Base-by-base conservation (phyloP, 2,113 vertebrate genomes). In the Phalacrocorax carbo region DNA sequence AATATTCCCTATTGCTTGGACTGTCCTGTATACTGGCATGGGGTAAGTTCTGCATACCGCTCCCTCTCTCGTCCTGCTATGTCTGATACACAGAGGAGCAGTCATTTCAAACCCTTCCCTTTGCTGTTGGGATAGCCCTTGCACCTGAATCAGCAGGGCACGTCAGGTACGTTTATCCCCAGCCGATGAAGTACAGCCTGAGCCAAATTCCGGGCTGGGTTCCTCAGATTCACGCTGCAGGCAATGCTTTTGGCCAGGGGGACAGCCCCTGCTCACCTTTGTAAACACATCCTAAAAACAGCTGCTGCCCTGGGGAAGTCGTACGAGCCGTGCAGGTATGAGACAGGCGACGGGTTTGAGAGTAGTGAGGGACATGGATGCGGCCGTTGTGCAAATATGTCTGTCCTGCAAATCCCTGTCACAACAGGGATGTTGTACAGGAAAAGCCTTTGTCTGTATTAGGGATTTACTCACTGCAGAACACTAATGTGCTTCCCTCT, bases 1-100 rank as follows among this genome's bases (percentile, higher is more conserved):
- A 48, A 90, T 97, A 15, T 98, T 99, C 92, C 88, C 98, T 11
- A 49, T 99, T 11, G 98, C 98, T 40, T 99, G 99, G 99, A 98
- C 98, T 1, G 48, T 97, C 66, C 96, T 99, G 66, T 99, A 99
- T 96, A 99, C 98, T 9, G 96, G 98, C 81, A 98, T 99, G 97
- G 99, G 99, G 99, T 99, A 84, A 98, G 98, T 93, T 23, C 75
- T 11, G 46, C 2, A 4, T 27, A 3, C 6, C 1, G 2, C 52
- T 64, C 48, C 64, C 66, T 13, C 54, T 21, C 66, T 46, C 1
- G 0, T 16, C 29, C 64, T 11, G 36, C 15, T 23, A 23, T 9
- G 15, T 30, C 62, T 54, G 34, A 49, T 14, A 2, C 12, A 9
- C 36, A 6, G 21, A 23, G 14, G 51, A 38, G 13, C 25, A 2